Evolutionary conservation across 2,797 vertebrate genomes (phyloP), one percentile per base, ranked within the genome.

Genomic region (Aphelocoma californica): DNA sequence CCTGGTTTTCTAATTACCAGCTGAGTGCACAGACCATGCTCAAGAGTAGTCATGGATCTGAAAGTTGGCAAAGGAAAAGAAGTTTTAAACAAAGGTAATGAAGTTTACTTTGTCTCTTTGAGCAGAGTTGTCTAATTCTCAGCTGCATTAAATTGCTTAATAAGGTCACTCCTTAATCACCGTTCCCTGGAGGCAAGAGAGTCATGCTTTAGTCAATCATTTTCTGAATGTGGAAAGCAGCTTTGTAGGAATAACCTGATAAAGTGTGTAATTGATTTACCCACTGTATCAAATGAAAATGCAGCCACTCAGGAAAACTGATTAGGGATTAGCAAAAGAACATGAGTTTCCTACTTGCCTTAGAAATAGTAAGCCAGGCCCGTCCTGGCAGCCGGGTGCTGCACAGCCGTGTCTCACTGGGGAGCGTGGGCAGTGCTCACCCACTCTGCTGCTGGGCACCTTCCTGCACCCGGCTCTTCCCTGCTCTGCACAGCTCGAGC

Each of bases 261-360:
- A 71, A 87, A 80, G 88, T 47, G 42, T 84, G 88, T 92, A 93
- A 94, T 92, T 96, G 90, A 90, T 96, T 93, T 95, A 31, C 86
- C 91, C 60, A 32, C 74, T 54, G 72, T 54, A 88, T 87, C 78
- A 60, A 79, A 67, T 36, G 64, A 73, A 84, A 96, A 80, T 2
- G 6, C 73, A 50, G 74, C 48, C 64, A 12, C 73, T 66, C 31
- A 51, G 83, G 86, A 90, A 93, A 95, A 85, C 79, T 38, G 89
- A 58, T 92, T 42, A 72, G 72, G 72, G 80, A 62, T 93, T 69
- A 94, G 69, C 62, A 32, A 26, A 56, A 78, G 82, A 90, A 56
- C 61, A 42, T 0, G 31, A 36, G 74, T 93, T 91, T 82, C 81
- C 79, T 91, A 3, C 81, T 86, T 71, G 89, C 84, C 72, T 93